Evolutionary conservation across 2,888 invertebrate genomes (phyloP).

Genomic region (Tenodera sinensis): DNA sequence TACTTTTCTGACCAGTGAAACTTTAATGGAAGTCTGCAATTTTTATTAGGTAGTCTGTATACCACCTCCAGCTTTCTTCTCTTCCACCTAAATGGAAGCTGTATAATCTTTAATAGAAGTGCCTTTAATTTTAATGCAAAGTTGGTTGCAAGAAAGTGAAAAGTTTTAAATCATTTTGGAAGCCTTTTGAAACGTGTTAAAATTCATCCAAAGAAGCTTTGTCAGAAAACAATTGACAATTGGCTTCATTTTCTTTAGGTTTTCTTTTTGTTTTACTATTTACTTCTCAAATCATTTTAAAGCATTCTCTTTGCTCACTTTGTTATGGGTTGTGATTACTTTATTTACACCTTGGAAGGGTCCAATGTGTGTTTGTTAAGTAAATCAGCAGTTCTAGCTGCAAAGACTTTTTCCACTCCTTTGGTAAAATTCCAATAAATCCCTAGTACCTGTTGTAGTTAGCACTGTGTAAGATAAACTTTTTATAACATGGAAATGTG

Average conservation of each 20-base stretch:
- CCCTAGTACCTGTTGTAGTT: conserved; percentile 6
- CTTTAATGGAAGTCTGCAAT: not conserved
- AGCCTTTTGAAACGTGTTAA: not conserved
- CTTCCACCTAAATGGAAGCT: not conserved
- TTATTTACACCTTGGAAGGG: not conserved
- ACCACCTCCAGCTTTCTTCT: not conserved
- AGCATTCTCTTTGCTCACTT: not conserved
- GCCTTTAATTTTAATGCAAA: not conserved
- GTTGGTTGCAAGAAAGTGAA: not conserved
- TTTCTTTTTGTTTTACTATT: too few species aligned
- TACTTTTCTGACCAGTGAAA: not conserved
- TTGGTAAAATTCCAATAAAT: not conserved
- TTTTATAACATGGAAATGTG: not conserved
- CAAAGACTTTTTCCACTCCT: not conserved
- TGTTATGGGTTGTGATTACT: not conserved
- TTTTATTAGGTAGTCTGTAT: not conserved
- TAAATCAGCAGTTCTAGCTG: not conserved
- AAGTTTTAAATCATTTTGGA: not conserved
- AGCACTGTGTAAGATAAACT: not conserved
- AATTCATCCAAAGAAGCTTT: not conserved
- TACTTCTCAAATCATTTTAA: not conserved
- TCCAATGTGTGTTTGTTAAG: not conserved
- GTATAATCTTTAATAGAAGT: conserved; percentile 2
- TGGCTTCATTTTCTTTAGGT: not conserved
- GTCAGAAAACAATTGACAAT: not conserved